phyloP scores from a whole-genome alignment of 2,113 vertebrate species.

The Anas platyrhynchos region DNA sequence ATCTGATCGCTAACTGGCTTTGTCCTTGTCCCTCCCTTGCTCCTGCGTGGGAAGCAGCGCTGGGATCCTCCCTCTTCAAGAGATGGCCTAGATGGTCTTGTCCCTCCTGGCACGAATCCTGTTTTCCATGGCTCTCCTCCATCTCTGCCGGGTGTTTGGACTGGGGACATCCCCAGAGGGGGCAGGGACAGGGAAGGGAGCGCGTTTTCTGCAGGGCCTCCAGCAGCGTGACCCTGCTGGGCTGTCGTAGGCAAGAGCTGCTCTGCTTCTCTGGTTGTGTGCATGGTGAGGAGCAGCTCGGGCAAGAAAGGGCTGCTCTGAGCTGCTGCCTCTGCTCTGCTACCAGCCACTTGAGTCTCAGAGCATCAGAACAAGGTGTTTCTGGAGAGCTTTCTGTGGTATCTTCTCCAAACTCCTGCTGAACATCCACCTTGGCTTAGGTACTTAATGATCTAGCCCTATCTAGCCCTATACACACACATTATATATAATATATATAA shows the following conservation, averaged over 20 bases:
- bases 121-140: constrained; percentile 10
- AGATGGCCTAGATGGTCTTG: constrained; percentile 18
- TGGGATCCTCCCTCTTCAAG: background rate
- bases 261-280: rapidly evolving
- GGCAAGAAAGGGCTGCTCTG: background rate
- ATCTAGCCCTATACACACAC: background rate
- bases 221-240: background rate
- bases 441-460: background rate
- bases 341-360: background rate
- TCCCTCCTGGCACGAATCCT: background rate
- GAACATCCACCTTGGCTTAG: background rate
- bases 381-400: background rate
- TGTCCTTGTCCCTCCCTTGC: background rate
- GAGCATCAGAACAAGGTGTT: background rate
- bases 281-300: background rate
- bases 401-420: background rate
- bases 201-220: background rate
- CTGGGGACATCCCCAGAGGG: background rate
- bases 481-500: no score
- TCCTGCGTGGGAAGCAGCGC: background rate
- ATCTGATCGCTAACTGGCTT: background rate
- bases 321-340: rapidly evolving
- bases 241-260: background rate
- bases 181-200: background rate
- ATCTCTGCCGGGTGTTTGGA: constrained; percentile 8